Conservation (phyloP, 1,140 invertebrate species). For the Drosophila lacteicornis region DNA sequence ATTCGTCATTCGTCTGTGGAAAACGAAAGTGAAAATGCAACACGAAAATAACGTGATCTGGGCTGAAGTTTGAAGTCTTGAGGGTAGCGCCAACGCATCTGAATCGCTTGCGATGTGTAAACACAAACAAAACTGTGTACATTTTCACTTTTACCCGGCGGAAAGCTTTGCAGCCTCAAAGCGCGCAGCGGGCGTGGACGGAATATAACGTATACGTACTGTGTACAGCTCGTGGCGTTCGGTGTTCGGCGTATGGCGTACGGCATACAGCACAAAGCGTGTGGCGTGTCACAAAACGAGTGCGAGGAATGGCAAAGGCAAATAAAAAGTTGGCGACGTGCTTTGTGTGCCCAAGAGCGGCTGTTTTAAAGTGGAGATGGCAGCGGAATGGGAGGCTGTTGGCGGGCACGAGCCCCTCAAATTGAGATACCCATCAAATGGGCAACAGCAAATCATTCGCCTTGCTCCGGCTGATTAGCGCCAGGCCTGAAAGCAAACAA, state of each 20-base stretch:
- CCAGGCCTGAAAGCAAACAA: constrained; percentile 13
- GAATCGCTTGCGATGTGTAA: constrained; percentile 60
- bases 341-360: constrained; percentile 58
- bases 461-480: constrained; percentile 51
- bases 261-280: neutral
- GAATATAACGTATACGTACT: constrained; percentile 18
- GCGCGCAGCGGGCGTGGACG: constrained; percentile 24
- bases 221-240: constrained; percentile 29
- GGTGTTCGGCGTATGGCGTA: neutral
- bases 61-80: constrained; percentile 16
- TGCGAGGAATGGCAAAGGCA: constrained; percentile 54
- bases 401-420: constrained; percentile 37
- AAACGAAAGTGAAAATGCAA: constrained; percentile 80
- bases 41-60: constrained; percentile 72
- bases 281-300: constrained; percentile 52
- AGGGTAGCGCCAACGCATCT: constrained; percentile 29
- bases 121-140: constrained; percentile 76
- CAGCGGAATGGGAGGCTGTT: neutral
- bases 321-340: constrained; percentile 79
- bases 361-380: neutral
- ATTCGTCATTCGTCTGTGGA: constrained; percentile 16
- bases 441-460: constrained; percentile 21
- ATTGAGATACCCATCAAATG: constrained; percentile 33
- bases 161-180: constrained; percentile 21
- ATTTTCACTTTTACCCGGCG: constrained; percentile 73